phyloP scores from a whole-genome alignment of 2,113 vertebrate genomes.

The Calypte anna region DNA sequence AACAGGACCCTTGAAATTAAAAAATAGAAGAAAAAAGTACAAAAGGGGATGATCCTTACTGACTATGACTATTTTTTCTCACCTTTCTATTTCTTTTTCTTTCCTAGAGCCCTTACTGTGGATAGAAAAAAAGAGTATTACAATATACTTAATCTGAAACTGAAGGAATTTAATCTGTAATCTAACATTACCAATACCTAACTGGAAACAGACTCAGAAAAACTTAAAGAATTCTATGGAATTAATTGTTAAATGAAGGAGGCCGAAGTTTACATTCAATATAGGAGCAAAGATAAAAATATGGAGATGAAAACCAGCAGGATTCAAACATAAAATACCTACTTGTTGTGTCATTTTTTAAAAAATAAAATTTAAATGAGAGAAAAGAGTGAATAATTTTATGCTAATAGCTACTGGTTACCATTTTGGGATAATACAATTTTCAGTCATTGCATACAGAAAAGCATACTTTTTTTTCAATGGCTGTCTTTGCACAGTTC shows the following conservation, averaged over 20 bases:
- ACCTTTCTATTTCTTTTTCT: neutral
- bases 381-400: neutral
- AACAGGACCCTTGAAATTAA: neutral
- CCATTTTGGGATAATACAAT: neutral
- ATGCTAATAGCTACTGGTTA: neutral
- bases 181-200: neutral
- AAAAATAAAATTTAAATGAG: neutral
- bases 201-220: neutral
- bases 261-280: neutral
- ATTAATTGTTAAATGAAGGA: neutral
- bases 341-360: neutral
- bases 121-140: neutral
- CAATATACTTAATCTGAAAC: neutral
- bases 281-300: neutral
- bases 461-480: neutral
- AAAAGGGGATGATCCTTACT: neutral
- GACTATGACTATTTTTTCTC: neutral
- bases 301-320: neutral
- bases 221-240: neutral
- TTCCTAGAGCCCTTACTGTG: neutral
- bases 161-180: neutral
- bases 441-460: neutral
- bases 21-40: neutral
- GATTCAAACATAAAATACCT: neutral
- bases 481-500: neutral